Percentiles rank a stretch among this genome's conserved stretches.
These are phyloP conservation scores for Incurvaria masculella DNA, from an alignment of 2,888 invertebrate species.

Conservation along the genomic window DNA sequence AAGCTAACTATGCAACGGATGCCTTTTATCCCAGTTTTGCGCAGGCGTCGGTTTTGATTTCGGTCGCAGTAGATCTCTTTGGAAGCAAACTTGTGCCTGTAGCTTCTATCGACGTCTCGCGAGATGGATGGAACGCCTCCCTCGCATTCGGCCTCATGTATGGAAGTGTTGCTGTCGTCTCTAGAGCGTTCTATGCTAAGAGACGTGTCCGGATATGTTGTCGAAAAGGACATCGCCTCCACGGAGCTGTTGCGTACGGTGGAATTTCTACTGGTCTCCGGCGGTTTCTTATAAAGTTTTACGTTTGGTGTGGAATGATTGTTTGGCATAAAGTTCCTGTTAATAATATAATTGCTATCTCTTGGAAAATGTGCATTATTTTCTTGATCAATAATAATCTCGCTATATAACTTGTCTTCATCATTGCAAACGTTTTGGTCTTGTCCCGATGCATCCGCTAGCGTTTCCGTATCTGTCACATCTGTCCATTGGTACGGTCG, in stretches of 20 bases:
- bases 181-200: neutral
- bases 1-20: slow-evolving; percentile 47
- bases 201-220: neutral
- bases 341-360: neutral
- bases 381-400: too few species aligned
- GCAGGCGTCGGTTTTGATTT: slow-evolving; percentile 27
- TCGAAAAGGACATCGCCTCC: neutral
- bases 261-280: neutral
- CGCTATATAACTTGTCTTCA: too few species aligned
- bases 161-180: neutral
- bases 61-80: slow-evolving; percentile 22
- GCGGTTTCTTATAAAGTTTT: slow-evolving; percentile 17
- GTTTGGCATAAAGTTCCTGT: slow-evolving; percentile 29
- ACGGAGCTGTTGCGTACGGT: neutral
- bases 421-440: too few species aligned
- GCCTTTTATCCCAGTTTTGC: slow-evolving; percentile 41
- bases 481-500: neutral
- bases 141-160: neutral
- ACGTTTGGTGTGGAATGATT: slow-evolving; percentile 42
- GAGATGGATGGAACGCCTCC: slow-evolving; percentile 41
- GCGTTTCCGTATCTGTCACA: too few species aligned
- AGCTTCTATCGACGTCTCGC: slow-evolving; percentile 37
- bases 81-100: slow-evolving; percentile 39
- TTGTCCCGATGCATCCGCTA: too few species aligned
- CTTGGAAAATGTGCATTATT: too few species aligned